phyloP scores from a whole-genome alignment of 2,888 invertebrate genomes.

The Crossocerus cetratus region DNA sequence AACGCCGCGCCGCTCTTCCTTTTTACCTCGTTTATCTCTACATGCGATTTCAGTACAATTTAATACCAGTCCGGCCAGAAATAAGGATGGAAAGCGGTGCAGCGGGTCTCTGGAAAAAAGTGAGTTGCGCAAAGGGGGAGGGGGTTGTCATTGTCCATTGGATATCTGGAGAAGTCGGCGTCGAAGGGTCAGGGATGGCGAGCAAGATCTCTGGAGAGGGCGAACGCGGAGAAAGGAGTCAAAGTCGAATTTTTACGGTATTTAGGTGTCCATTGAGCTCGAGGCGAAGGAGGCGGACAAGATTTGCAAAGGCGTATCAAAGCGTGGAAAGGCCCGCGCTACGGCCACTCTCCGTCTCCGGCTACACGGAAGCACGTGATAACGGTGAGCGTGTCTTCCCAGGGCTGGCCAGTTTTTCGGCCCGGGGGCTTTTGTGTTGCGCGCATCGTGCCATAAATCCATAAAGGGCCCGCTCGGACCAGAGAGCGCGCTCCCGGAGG shows the following conservation, averaged over 20 bases:
- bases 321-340: conserved; percentile 45
- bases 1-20: not conserved
- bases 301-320: conserved; percentile 52
- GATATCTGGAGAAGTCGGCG: not conserved
- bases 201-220: not conserved
- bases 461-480: no score
- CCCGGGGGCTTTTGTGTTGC: conserved; percentile 30
- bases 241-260: conserved; percentile 40
- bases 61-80: not conserved
- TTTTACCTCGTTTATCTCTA: conserved; percentile 11
- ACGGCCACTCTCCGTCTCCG: not conserved
- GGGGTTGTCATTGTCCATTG: not conserved
- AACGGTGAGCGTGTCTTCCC: conserved; percentile 32
- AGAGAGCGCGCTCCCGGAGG: conserved; percentile 14
- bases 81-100: not conserved
- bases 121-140: not conserved
- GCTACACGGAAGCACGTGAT: conserved; percentile 37
- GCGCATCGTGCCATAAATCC: conserved; percentile 49
- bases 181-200: not conserved
- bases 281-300: conserved; percentile 5
- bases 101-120: not conserved
- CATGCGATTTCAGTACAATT: not conserved
- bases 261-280: conserved; percentile 23
- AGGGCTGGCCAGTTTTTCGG: conserved; percentile 19
- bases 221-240: conserved; percentile 25